Base-by-base conservation (phyloP, 2,888 invertebrate species). In the Drosophila emarginata region DNA sequence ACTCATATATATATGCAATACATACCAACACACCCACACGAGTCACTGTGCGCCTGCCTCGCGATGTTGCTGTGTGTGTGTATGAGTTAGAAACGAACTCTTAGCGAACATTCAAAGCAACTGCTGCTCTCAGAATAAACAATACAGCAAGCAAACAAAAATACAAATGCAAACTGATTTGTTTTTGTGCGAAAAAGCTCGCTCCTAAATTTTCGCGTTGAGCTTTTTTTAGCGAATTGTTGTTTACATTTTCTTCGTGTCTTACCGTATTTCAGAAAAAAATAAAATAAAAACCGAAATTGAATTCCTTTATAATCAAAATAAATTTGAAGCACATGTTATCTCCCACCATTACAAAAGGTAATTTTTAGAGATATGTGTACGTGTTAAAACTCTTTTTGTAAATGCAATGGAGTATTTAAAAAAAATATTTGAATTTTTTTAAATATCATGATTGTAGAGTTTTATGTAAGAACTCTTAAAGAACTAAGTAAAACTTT, bases 21-120 rank as follows among this genome's bases (percentile, higher is more conserved):
- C 7, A 37, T 21, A 57, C 58, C 57, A 39, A 53, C 39, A 52
- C 61, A 60, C 36, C 32, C 58, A 54, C 70, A 26, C 63, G 26
- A 66, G 65, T 58, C 69, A 70, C 40, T 70, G 69, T 71, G 51
- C 64, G 15, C 18, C 45, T 51, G 28, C 18, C 36, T 63, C 51
- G 40, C 18, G 36, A 32, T 37, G 12, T 56, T 37, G 21, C 11
- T 3, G 51, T 51, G 51, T 63, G 68, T 45, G 39, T 60, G 54
- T 11, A n/a, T 14, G 14, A 21, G 40, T 82, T 73, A 45, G 45
- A 45, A 45, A 45, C 72, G 61, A 80, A 79, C 75, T 78, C 85
- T 77, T 79, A 84, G 78, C 53, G 79, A 85, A 85, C 88, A 84
- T 85, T 82, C 70, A 74, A 80, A 78, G 56, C 62, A 64, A 58